Conservation (phyloP, 2,797 vertebrate genomes). For the Syngnathus acus region DNA sequence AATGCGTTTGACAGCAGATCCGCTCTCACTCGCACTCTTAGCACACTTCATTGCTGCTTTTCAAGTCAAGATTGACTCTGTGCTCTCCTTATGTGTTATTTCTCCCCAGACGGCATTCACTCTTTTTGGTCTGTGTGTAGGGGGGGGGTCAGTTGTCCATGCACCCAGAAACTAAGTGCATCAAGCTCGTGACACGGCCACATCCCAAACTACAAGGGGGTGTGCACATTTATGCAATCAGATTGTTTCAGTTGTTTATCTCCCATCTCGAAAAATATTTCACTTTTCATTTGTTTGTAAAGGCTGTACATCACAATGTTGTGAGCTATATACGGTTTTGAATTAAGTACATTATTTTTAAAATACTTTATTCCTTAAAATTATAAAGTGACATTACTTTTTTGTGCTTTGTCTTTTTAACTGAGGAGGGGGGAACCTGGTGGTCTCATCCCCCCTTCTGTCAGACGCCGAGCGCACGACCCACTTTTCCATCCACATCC, state of each 20-base stretch:
- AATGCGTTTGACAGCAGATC: neutral
- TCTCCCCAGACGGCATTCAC: neutral
- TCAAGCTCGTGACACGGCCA: too few relatives aligned
- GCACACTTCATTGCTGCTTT: neutral
- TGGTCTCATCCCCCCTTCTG: neutral
- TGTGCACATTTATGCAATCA: too few relatives aligned
- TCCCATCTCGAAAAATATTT: too few relatives aligned
- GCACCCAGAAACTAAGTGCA: too few relatives aligned
- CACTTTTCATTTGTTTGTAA: too few relatives aligned
- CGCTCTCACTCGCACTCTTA: neutral
- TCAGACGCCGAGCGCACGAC: constrained; percentile 41
- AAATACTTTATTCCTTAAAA: neutral
- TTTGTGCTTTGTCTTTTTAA: neutral
- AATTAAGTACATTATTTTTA: too few relatives aligned
- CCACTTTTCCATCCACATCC: constrained; percentile 20
- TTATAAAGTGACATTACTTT: neutral
- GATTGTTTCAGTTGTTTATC: too few relatives aligned
- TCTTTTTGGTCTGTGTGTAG: constrained; percentile 4
- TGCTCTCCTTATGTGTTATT: neutral
- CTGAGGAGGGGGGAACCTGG: neutral
- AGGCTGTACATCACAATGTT: too few relatives aligned
- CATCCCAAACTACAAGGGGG: too few relatives aligned
- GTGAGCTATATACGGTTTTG: too few relatives aligned
- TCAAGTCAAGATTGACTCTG: neutral
- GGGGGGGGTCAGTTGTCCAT: neutral